Conservation (phyloP, 2,888 invertebrate species). For the Diploptera punctata region DNA sequence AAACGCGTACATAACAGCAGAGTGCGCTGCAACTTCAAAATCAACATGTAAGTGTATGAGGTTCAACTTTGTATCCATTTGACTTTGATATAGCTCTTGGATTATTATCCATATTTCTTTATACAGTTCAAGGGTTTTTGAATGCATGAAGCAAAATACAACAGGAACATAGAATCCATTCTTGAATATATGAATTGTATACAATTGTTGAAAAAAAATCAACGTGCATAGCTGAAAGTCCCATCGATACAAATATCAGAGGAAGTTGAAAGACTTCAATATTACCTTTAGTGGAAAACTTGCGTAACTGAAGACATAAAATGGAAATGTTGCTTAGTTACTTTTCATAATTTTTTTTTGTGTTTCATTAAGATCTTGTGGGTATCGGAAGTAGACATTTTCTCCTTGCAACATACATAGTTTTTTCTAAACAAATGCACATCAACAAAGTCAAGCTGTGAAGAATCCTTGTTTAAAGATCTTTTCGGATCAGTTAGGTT, state of each 20-base stretch:
- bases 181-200: neutral
- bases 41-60: neutral
- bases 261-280: neutral
- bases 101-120: neutral
- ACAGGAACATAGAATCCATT: neutral
- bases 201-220: neutral
- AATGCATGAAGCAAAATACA: neutral
- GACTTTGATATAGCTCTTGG: neutral
- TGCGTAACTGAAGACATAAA: neutral
- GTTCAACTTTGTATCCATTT: neutral
- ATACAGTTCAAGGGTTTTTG: neutral
- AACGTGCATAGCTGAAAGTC: slow-evolving; percentile 1
- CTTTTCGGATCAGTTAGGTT: slow-evolving; percentile 5
- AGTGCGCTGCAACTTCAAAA: neutral
- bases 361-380: slow-evolving; percentile 1
- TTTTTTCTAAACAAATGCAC: neutral
- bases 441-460: neutral
- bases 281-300: neutral
- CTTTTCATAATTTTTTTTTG: neutral
- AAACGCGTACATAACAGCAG: neutral
- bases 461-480: neutral
- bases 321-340: neutral
- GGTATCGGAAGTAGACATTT: neutral
- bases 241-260: neutral
- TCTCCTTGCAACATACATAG: neutral